Evolutionary conservation across 2,888 invertebrate species (phyloP).

Genomic region (Drosophila tanythrix): DNA sequence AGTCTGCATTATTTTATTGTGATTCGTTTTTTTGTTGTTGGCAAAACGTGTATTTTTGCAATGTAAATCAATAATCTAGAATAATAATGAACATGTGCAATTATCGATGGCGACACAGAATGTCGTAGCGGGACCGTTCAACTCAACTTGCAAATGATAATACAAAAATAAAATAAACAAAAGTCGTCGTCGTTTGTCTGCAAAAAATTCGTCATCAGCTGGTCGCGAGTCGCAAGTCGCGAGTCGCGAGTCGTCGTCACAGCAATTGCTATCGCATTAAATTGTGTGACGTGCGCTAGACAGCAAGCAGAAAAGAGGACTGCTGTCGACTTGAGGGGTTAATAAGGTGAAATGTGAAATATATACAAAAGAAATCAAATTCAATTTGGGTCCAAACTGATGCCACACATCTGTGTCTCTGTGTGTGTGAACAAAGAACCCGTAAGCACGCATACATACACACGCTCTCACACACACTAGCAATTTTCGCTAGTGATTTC

Average conservation of each 20-base stretch:
- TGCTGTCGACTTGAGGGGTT: slow-evolving; percentile 38
- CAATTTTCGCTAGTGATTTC: slow-evolving; percentile 42
- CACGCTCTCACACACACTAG: slow-evolving; percentile 10
- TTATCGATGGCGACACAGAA: slow-evolving; percentile 31
- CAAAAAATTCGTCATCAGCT: slow-evolving; percentile 76
- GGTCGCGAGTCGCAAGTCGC: slow-evolving; percentile 49
- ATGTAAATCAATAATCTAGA: slow-evolving; percentile 50
- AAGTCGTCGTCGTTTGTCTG: slow-evolving; percentile 36
- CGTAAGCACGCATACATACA: slow-evolving; percentile 17
- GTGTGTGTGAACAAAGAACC: slow-evolving; percentile 46
- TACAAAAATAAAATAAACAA: slow-evolving; percentile 37
- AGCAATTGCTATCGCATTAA: slow-evolving; percentile 54
- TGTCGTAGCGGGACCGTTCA: slow-evolving; percentile 26
- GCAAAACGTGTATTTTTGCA: slow-evolving; percentile 27
- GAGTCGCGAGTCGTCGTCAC: slow-evolving; percentile 34
- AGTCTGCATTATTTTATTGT: slow-evolving; percentile 46
- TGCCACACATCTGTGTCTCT: slow-evolving; percentile 16
- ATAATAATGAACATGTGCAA: slow-evolving; percentile 45
- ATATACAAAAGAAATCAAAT: slow-evolving; percentile 50
- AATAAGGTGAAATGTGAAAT: slow-evolving; percentile 65
- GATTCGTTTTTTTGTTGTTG: slow-evolving; percentile 18
- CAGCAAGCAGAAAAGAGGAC: slow-evolving; percentile 28
- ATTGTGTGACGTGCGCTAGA: slow-evolving; percentile 53
- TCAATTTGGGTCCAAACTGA: slow-evolving; percentile 23
- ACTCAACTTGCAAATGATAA: slow-evolving; percentile 18